Percentiles rank a stretch among this genome's conserved stretches.
phyloP scores from a whole-genome alignment of 2,113 vertebrate genomes.

The Butorides virescens region DNA sequence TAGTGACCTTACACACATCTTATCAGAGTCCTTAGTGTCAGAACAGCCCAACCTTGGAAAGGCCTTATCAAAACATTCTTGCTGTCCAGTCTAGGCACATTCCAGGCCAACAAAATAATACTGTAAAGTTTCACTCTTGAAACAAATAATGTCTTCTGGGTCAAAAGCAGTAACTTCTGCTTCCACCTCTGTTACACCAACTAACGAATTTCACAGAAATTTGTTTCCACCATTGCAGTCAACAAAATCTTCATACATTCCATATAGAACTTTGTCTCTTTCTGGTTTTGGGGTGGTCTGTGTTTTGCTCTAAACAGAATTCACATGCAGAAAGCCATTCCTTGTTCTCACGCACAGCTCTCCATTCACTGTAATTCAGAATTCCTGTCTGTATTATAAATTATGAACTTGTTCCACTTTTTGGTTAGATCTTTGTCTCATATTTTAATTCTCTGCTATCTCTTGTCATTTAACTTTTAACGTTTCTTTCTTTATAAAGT shows the following conservation, averaged over 20 bases:
- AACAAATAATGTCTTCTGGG: neutral
- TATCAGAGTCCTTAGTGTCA: slow-evolving; percentile 4
- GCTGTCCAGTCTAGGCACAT: neutral
- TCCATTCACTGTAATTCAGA: neutral
- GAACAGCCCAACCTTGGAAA: slow-evolving; percentile 25
- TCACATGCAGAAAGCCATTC: neutral
- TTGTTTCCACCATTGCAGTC: neutral
- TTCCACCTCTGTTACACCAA: neutral
- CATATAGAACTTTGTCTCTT: neutral
- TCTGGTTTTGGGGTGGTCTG: neutral
- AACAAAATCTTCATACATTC: neutral
- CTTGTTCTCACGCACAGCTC: neutral
- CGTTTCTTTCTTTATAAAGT: neutral
- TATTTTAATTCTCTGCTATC: neutral
- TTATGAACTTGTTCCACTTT: neutral
- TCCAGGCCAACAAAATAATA: slow-evolving; percentile 10
- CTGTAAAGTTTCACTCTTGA: neutral
- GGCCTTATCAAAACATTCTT: slow-evolving; percentile 1
- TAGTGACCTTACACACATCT: neutral
- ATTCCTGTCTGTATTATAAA: neutral
- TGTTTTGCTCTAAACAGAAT: neutral
- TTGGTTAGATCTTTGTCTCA: neutral
- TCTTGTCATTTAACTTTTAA: neutral
- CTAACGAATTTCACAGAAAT: neutral
- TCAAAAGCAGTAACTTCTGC: neutral